Base-by-base conservation (phyloP, 35 echinoderm and acorn worm species). In the Diadema setosum region DNA sequence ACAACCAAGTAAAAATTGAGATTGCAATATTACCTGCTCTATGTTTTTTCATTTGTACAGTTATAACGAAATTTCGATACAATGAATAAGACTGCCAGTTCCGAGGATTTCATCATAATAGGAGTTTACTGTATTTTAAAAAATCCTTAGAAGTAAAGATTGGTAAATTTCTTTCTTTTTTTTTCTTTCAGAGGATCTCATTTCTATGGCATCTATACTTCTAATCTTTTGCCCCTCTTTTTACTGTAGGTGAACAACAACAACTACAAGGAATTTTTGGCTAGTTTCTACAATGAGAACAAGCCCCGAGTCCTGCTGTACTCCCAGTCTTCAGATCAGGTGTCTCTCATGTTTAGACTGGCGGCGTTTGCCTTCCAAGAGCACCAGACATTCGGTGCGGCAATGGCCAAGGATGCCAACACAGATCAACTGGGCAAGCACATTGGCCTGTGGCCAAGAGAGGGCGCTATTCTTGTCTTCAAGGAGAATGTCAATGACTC, bases 271-370 rank as follows among this genome's bases (percentile, higher is more conserved):
- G 81, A 55, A 9, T 90, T 90, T 21, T 29, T 90, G 31, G 45
- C 58, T 1, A 46, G 55, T 32, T 90, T 58, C 80, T 65, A 82
- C 31, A 39, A 52, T 32, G 88, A 90, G 80, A 90, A 90, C 59
- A 82, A 83, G 33, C 88, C 88, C 9, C 56, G 88, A n/a, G 42
- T 81, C 64, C 75, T 90, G 7, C 81, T 83, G 37, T 90, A 83
- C 26, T 90, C 88, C 25, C 64, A 32, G 82, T 58, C 58, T 32
- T 67, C 40, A 46, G 31, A 29, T 25, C n/a, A n/a, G n/a, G 58
- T 81, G 4, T 70, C 88, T 11, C 58, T 90, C 80, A 81, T 90
- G 40, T 84, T 83, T 23, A 81, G 74, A 25, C 58, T 90, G 1
- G 80, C 58, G n/a, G 81, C 60, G 1, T 70, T 90, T 9, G 26